Conservation (phyloP, 1,140 invertebrate species). For the Drosophila neocordata region DNA sequence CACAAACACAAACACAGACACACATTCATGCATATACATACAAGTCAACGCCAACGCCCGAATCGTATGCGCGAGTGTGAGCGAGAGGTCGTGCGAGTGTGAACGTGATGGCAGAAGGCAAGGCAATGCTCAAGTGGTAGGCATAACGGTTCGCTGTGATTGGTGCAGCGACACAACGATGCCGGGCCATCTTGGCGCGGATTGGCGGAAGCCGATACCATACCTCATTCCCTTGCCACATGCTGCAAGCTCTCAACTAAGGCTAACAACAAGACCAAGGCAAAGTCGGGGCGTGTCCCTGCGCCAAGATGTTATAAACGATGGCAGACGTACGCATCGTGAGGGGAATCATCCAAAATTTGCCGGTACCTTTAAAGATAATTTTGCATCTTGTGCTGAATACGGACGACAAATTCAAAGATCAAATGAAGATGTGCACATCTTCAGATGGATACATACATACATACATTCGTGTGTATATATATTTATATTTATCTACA, state of each 20-base stretch:
- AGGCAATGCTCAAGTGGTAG: conserved; percentile 41
- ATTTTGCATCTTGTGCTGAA: background rate
- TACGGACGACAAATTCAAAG: conserved; percentile 5
- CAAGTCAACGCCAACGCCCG: conserved; percentile 13
- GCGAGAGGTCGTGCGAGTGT: conserved; percentile 21
- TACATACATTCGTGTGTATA: background rate
- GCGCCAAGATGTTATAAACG: conserved; percentile 11
- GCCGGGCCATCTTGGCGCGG: conserved; percentile 38
- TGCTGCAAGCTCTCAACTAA: background rate
- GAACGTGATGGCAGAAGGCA: conserved; percentile 32
- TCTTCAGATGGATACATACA: background rate
- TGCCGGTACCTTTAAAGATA: background rate
- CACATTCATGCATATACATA: background rate
- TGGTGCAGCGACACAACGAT: conserved; percentile 44
- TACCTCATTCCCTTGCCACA: conserved; percentile 21
- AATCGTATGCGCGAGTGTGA: conserved; percentile 10
- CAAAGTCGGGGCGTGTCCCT: conserved; percentile 22
- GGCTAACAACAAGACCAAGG: background rate
- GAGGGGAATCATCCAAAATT: background rate
- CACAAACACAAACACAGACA: background rate
- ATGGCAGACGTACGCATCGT: conserved; percentile 1
- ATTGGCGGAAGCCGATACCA: conserved; percentile 55
- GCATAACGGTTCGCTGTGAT: conserved; percentile 54
- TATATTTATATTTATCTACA: too few relatives aligned
- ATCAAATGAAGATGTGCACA: conserved; percentile 5